A percentile compares a stretch with the other conserved stretches of the same genome.
Conservation (phyloP, 2,113 vertebrate species). For the Pica pica region DNA sequence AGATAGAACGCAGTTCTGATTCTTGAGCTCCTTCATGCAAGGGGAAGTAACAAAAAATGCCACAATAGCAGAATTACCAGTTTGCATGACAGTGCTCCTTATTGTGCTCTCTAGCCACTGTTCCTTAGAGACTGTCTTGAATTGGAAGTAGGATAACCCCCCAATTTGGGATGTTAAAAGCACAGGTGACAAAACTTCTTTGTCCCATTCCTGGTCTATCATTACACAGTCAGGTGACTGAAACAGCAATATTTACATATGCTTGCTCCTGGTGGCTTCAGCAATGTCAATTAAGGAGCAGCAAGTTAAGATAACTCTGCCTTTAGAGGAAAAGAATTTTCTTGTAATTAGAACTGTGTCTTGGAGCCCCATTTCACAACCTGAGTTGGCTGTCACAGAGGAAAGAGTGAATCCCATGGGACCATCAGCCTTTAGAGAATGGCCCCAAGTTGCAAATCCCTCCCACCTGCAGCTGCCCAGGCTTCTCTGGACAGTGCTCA, state of each 20-base stretch:
- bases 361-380: neutral
- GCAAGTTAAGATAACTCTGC: neutral
- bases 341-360: neutral
- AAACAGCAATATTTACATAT: neutral
- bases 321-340: neutral
- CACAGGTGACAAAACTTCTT: neutral
- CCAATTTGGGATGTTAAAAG: too few relatives aligned
- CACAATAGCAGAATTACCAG: neutral
- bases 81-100: neutral
- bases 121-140: neutral
- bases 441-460: neutral
- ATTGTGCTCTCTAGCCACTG: neutral
- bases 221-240: neutral
- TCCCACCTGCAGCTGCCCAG: neutral
- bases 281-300: neutral
- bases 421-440: neutral
- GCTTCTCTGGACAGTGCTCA: neutral
- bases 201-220: neutral
- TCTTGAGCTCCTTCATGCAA: neutral
- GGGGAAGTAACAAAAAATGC: neutral
- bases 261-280: neutral
- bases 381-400: neutral
- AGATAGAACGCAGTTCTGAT: neutral
- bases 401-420: accelerated
- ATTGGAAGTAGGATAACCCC: neutral